phyloP scores from a whole-genome alignment of 2,888 invertebrate genomes.

The Cryptophagus acutangulus region DNA sequence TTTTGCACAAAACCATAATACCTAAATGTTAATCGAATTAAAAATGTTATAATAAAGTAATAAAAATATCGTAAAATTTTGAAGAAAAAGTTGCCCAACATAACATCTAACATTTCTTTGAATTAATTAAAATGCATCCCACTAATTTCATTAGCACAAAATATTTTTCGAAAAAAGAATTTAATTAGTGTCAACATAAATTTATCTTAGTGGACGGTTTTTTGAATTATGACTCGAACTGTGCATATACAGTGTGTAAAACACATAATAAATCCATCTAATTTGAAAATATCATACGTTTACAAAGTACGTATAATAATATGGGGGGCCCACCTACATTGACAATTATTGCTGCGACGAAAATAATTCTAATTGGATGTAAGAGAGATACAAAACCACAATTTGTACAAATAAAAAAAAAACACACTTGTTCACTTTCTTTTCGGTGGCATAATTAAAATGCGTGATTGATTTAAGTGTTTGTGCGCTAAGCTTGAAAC shows the following conservation, averaged over 20 bases:
- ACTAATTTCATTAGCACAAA: conserved; percentile 2
- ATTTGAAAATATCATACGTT: conserved; percentile 1
- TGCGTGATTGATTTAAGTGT: conserved; percentile 1
- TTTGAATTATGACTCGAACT: neutral
- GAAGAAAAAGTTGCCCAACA: no score
- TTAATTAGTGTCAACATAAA: conserved; percentile 6
- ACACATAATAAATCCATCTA: neutral
- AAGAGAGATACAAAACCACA: no score
- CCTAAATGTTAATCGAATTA: no score
- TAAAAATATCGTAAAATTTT: no score
- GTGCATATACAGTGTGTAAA: neutral
- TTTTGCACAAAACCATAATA: no score
- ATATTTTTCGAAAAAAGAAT: conserved; percentile 1
- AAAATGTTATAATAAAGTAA: no score
- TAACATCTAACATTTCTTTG: no score
- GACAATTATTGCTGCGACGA: no score
- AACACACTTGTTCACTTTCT: no score
- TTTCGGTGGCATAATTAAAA: no score
- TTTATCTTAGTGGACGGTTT: conserved; percentile 4
- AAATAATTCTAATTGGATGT: no score
- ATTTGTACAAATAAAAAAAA: no score
- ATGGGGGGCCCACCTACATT: conserved; percentile 11
- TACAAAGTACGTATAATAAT: neutral
- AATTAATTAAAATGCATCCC: conserved; percentile 7
- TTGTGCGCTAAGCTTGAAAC: conserved; percentile 2